Percentiles rank a stretch among this genome's conserved stretches.
These are phyloP conservation scores for Aleadryas rufinucha DNA, from an alignment of 2,113 vertebrate genomes.

Conservation along the genomic window DNA sequence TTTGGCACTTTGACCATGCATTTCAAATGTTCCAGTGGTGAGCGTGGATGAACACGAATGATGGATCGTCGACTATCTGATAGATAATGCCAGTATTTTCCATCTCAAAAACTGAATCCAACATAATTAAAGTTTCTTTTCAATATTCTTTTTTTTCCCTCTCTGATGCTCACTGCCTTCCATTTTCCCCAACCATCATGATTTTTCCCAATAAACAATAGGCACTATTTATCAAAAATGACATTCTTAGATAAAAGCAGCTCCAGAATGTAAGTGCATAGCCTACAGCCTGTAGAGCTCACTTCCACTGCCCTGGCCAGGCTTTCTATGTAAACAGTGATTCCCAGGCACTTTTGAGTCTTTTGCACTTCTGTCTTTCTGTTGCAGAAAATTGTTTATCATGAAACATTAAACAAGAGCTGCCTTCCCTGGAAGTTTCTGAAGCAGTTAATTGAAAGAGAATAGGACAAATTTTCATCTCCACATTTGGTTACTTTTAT, in stretches of 20 bases:
- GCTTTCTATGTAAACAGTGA: background rate
- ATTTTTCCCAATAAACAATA: slow-evolving; percentile 7
- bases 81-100: background rate
- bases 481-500: background rate
- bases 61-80: background rate
- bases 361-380: background rate
- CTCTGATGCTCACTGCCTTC: slow-evolving; percentile 16
- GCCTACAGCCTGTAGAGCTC: background rate
- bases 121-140: slow-evolving; percentile 56
- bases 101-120: slow-evolving; percentile 26
- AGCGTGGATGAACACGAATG: background rate
- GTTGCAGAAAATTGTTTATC: background rate
- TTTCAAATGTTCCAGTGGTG: background rate
- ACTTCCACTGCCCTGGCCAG: background rate
- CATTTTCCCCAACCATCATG: slow-evolving; percentile 19
- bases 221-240: slow-evolving; percentile 55
- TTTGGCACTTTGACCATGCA: background rate
- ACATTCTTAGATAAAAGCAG: background rate
- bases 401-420: background rate
- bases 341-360: background rate
- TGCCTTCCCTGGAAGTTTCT: background rate
- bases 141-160: slow-evolving; percentile 24
- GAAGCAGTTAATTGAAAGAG: background rate
- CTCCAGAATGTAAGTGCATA: background rate
- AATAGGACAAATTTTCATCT: background rate